Percentiles rank a stretch among this genome's conserved stretches.
Conservation (phyloP, 2,888 invertebrate genomes). For the Prenolepis imparis region DNA sequence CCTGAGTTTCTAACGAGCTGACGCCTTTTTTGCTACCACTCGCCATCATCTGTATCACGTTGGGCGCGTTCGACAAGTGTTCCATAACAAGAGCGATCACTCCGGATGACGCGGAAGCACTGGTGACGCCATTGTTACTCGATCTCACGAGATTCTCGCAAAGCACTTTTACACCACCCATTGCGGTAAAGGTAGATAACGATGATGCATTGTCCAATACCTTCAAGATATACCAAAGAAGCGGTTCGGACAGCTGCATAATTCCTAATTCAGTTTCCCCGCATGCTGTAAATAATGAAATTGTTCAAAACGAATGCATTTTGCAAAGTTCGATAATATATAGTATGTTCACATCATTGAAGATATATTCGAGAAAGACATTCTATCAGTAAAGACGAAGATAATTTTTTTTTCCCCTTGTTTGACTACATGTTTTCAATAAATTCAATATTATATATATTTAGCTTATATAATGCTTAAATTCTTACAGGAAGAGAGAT, state of each 20-base stretch:
- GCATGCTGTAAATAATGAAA: conserved; percentile 74
- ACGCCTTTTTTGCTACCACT: conserved; percentile 85
- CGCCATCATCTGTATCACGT: conserved; percentile 83
- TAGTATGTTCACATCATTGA: not conserved
- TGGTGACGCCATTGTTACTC: conserved; percentile 84
- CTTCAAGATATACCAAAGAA: conserved; percentile 94
- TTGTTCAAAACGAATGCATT: not conserved
- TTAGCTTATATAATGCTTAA: conserved; percentile 79
- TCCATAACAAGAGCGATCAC: conserved; percentile 89
- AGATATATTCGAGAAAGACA: not conserved
- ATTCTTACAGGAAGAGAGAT: conserved; percentile 87
- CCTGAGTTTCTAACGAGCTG: conserved; percentile 88
- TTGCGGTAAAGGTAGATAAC: conserved; percentile 91
- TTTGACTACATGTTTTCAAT: not conserved
- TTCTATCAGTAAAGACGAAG: not conserved
- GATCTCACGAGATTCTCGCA: conserved; percentile 91
- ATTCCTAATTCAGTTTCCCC: conserved; percentile 82
- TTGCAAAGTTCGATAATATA: not conserved
- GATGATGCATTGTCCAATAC: conserved; percentile 93
- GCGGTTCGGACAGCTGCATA: conserved; percentile 93
- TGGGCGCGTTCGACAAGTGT: conserved; percentile 87
- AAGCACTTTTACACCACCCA: conserved; percentile 92
- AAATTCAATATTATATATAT: not conserved
- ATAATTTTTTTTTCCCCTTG: not conserved
- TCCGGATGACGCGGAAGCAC: conserved; percentile 87